Evolutionary conservation across 1,140 invertebrate species (phyloP), one percentile per base, ranked within the genome.

Genomic region (Bombus waltoni): DNA sequence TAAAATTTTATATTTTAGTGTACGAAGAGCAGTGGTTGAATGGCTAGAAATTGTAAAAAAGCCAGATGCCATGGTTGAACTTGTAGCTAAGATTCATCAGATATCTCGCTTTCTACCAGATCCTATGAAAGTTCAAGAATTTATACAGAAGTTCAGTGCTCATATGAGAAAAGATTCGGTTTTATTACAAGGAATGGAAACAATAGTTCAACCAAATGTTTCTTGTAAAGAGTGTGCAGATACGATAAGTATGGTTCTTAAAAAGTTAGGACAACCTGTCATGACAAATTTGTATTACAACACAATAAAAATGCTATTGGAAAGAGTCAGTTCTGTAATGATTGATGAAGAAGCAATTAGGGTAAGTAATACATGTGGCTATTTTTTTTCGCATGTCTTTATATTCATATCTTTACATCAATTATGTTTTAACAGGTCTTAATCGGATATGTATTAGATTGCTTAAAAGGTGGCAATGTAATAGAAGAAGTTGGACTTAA

Each of bases 251-350:
- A 94, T 97, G 70, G 97, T 99, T n/a, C 95, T 99, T 15, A 99
- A 99, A 94, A 99, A 99, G 94, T 96, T 99, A 0, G 99, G 99
- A 8, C 97, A 98, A 91, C 98, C 98, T 2, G 97, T 99, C 1
- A 98, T 99, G 97, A 98, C 98, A 2, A 99, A 99, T 95, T 94
- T 98, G 47, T 98, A 99, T 93, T 99, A 99, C 94, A 99, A 98
- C 92, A 99, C 98, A 2, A 98, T 99, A 91, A 99, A 99, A 95
- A 98, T 98, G 96, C 94, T 99, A 25, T 95, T 99, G 47, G 98
- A 99, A 95, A 96, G 99, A 88, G 97, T 99, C 25, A 99, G 98
- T 65, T 99, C 98, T 0, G 98, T 99, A 5, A 98, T 99, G 97
- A 98, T 99, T 32, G 99, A 99, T 93, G 97, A 97, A 89, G 97